Base-by-base conservation (phyloP, 2,888 invertebrate genomes). In the Heliconius erato region DNA sequence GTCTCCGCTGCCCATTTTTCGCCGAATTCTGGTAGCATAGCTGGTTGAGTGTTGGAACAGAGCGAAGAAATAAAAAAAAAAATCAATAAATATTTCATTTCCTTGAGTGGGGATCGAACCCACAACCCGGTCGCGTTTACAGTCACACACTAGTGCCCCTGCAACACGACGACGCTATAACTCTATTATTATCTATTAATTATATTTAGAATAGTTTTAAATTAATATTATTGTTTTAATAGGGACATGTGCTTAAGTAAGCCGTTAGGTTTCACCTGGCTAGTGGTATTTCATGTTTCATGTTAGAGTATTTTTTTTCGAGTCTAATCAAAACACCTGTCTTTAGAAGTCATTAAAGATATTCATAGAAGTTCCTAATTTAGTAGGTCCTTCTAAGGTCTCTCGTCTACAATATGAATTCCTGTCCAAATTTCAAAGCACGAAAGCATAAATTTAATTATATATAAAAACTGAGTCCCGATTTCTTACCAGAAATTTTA, bases 241-340 rank as follows among this genome's bases (percentile, higher is more conserved):
- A 76, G 76, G 35, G 63, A 2, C 63, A 63, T 76, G 63, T 76
- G 72, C 71, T 76, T 76, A n/a, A 32, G 14, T n/a, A n/a, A 76
- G 7, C 23, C 63, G n/a, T 76, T 76, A 63, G 63, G 35, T 59
- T 26, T 72, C 72, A 72, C 72, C 72, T 72, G 72, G 44, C 9
- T 16, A 16, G 26, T 72, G 44, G 26, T 14, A 49, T 72, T 72
- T 16, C 71, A 26, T 49, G n/a, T 7, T 35, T 35, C 9, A 26
- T 26, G 26, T 26, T 26, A 44, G 44, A 32, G 16, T 72, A 72
- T 49, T 72, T 44, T 26, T 59, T 74, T 11, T 54, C 23, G 7
- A 23, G 5, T 59, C 32, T 49, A 72, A 44, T 72, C 44, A 72
- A 72, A 28, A 72, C 44, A 72, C 44, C 44, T 72, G 72, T 44